Conservation (phyloP, 2,113 vertebrate species). For the Bufo bufo region DNA sequence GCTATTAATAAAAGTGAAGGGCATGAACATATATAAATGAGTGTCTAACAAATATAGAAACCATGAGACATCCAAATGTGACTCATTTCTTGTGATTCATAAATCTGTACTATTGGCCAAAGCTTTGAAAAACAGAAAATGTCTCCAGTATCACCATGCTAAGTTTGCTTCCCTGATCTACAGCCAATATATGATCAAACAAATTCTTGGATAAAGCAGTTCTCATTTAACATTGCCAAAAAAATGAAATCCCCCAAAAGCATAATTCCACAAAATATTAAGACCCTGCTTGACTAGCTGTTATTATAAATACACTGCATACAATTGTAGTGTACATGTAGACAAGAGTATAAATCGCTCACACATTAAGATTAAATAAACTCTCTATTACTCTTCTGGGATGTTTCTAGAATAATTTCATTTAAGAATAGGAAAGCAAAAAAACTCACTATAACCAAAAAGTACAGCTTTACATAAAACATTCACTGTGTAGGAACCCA, state of each 20-base stretch:
- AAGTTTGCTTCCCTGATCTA: conserved; percentile 4
- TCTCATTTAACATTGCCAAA: conserved; percentile 41
- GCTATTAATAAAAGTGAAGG: conserved; percentile 16
- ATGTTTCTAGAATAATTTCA: not conserved
- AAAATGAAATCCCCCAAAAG: conserved; percentile 46
- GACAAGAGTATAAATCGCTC: not conserved
- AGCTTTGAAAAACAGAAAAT: not conserved
- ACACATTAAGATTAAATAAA: not conserved
- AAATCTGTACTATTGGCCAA: conserved; percentile 34
- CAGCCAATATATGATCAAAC: conserved; percentile 36
- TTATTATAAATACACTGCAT: not conserved
- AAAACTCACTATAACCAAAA: not conserved
- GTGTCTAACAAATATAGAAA: conserved; percentile 38
- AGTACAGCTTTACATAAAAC: not conserved
- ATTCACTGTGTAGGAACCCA: not conserved
- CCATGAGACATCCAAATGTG: conserved; percentile 23
- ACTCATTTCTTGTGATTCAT: conserved; percentile 1
- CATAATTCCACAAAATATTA: conserved; percentile 48
- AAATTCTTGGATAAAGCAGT: conserved; percentile 49
- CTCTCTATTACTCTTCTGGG: not conserved
- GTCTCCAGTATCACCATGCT: conserved; percentile 20
- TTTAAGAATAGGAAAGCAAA: not conserved
- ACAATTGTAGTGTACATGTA: conserved; percentile 4
- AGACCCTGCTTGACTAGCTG: conserved; percentile 19
- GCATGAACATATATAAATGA: conserved; percentile 6